Base-by-base conservation (phyloP, 2,888 invertebrate genomes). In the Aromia moschata region DNA sequence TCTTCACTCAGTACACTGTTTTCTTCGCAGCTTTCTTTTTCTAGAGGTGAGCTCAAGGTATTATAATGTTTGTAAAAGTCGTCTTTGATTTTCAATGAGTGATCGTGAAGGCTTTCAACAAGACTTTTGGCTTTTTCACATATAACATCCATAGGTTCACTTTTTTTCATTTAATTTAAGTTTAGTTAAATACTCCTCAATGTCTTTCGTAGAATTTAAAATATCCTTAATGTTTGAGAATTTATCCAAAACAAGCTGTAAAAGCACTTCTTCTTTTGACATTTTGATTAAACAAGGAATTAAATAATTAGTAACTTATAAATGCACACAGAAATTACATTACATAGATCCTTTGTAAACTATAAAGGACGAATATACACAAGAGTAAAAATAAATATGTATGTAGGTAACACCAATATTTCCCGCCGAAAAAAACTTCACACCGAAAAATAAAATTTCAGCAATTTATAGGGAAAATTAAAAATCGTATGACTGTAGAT, bases 61-160 rank as follows among this genome's bases (percentile, higher is more conserved):
- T 56, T 56, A 51, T 57, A 60, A 9, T 58, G 56, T 15, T 62
- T 41, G n/a, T 64, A 30, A 61, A 70, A 70, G n/a, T 56, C 58
- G 7, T 60, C 49, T 46, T 65, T 62, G 36, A 70, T 47, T 36
- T 59, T 52, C 1, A 44, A 33, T 30, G 64, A 57, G 25, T 66
- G 51, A 4, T 55, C 41, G 33, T 56, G 53, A 12, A 72, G 58
- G 17, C 49, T 36, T 36, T 65, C 61, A 16, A 72, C 57, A 18
- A 67, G 14, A n/a, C 15, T 53, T 62, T 70, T 68, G 2, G 68
- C 67, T 36, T 57, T 49, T 25, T 67, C 56, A 2, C 68, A 52
- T 30, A 67, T 36, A 10, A 57, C 56, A n/a, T 61, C 41, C 2
- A 57, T 16, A 36, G 53, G n/a, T 56, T n/a, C 38, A 9, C 16